Conservation (phyloP, 2,797 vertebrate genomes). For the Catharus ustulatus region DNA sequence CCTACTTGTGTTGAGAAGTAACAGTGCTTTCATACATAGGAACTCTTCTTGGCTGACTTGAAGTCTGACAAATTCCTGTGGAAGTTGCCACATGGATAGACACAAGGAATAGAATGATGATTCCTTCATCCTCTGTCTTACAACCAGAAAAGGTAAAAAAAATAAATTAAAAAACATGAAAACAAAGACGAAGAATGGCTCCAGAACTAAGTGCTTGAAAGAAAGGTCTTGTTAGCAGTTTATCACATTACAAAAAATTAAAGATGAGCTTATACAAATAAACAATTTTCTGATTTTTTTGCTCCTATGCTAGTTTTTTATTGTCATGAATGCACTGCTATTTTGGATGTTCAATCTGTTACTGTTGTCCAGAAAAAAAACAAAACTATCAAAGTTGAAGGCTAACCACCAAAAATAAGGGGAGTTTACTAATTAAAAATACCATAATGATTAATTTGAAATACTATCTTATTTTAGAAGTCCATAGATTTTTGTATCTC, state of each 20-base stretch:
- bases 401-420: neutral
- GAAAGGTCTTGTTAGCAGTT: neutral
- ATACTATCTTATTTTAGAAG: neutral
- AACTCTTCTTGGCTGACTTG: constrained; percentile 94
- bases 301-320: neutral
- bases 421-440: neutral
- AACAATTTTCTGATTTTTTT: neutral
- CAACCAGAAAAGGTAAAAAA: constrained; percentile 25
- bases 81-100: constrained; percentile 93
- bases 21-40: constrained; percentile 96
- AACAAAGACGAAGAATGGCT: neutral
- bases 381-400: neutral
- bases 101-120: constrained; percentile 93
- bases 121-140: constrained; percentile 92
- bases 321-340: neutral
- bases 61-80: constrained; percentile 93
- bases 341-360: neutral
- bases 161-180: neutral
- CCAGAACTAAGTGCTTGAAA: neutral
- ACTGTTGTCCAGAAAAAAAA: neutral
- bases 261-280: neutral
- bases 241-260: neutral
- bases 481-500: neutral
- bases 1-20: constrained; percentile 95
- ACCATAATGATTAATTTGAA: neutral